Conservation (phyloP, 2,113 vertebrate species). For the Tenrec ecaudatus region DNA sequence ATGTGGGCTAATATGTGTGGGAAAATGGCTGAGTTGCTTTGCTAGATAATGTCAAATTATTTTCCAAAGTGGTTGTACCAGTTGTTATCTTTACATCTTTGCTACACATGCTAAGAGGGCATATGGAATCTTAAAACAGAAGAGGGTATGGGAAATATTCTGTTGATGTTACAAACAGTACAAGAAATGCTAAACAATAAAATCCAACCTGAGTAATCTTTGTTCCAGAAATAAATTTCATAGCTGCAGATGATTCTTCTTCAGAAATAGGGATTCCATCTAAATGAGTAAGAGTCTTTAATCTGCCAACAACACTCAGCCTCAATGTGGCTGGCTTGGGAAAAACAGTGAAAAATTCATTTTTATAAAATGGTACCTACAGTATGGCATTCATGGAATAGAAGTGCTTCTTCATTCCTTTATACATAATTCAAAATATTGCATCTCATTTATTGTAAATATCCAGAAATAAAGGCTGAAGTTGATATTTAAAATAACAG, state of each 20-base stretch:
- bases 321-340: constrained; percentile 86
- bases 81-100: neutral
- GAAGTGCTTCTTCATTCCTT: constrained; percentile 46
- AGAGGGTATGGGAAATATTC: neutral
- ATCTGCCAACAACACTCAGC: constrained; percentile 84
- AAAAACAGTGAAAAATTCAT: constrained; percentile 67
- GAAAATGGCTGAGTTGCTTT: neutral
- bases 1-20: neutral
- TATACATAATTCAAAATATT: neutral
- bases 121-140: constrained; percentile 33
- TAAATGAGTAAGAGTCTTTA: constrained; percentile 89
- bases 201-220: constrained; percentile 88
- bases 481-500: constrained; percentile 45
- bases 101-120: constrained; percentile 1
- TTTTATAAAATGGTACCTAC: constrained; percentile 65
- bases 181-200: constrained; percentile 43
- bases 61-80: constrained; percentile 13
- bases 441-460: neutral
- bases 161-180: constrained; percentile 27
- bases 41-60: constrained; percentile 30
- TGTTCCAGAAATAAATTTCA: constrained; percentile 82
- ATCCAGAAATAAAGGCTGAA: constrained; percentile 19
- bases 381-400: neutral
- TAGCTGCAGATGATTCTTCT: constrained; percentile 84
- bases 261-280: constrained; percentile 86